Percentiles rank a stretch among this genome's conserved stretches.
Conservation (phyloP, 2,113 vertebrate species). For the western clawed frog (Xenopus tropicalis) region UCB_Xtro_10.0 CM004446.2:149518501-149519000, state of each 20-base stretch:
- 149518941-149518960: too few species aligned
- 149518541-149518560: conserved; percentile 56
- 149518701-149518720: conserved; percentile 56
- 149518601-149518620: conserved; percentile 58
- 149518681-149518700: conserved; percentile 61
- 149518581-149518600: conserved; percentile 63
- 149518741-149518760: conserved; percentile 47
- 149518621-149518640: conserved; percentile 66
- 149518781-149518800: background rate
- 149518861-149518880: too few species aligned
- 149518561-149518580: conserved; percentile 58
- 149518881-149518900: too few species aligned
- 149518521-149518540: conserved; percentile 53
- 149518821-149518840: too few species aligned
- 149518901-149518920: too few species aligned
- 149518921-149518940: too few species aligned
- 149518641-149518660: conserved; percentile 66
- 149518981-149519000: too few species aligned
- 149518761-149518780: conserved; percentile 9
- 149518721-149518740: conserved; percentile 39
- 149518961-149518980: too few species aligned
- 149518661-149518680: conserved; percentile 70
- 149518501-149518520: conserved; percentile 59
- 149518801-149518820: too few species aligned
- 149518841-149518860: too few species aligned